Evolutionary conservation across 2,888 invertebrate species (phyloP), one percentile per base, ranked within the genome.

Genomic region (Hirtodrosophila alboralis): DNA sequence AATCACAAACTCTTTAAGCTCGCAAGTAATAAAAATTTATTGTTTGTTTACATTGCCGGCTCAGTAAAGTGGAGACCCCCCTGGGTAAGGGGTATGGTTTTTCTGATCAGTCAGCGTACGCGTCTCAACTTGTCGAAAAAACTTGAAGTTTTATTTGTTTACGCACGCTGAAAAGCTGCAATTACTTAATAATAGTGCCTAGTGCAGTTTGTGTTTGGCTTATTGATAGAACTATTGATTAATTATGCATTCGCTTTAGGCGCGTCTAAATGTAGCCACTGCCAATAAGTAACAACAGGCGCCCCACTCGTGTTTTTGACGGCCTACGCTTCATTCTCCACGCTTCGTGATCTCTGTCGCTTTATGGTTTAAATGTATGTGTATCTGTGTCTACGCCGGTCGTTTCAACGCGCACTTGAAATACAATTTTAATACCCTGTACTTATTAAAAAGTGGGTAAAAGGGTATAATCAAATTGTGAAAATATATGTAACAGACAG

Each of bases 381-480:
- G 34, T 27, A 34, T 8, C 36, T 37, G 27, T 16, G 5, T 44
- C 30, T 47, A 16, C 34, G 56, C 37, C 38, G 34, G 58, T 43
- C 41, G 45, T 49, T 58, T 51, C 23, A 49, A 12, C 44, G 58
- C 73, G 80, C 79, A 80, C 79, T 83, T 80, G 79, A 85, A 67
- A 69, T 51, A 51, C 40, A 43, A 37, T 54, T 51, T 65, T 61
- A 58, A 21, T n/a, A n/a, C n/a, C n/a, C n/a, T n/a, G n/a, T n/a
- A n/a, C n/a, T n/a, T n/a, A n/a, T n/a, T n/a, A n/a, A n/a, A n/a
- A n/a, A n/a, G n/a, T n/a, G n/a, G n/a, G n/a, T n/a, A n/a, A n/a
- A n/a, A n/a, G n/a, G n/a, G n/a, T n/a, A n/a, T n/a, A n/a, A n/a
- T n/a, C n/a, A n/a, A n/a, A n/a, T n/a, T n/a, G n/a, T n/a, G n/a